Conservation (phyloP, 2,113 vertebrate species). For the Dendrocopos noguchii region DNA sequence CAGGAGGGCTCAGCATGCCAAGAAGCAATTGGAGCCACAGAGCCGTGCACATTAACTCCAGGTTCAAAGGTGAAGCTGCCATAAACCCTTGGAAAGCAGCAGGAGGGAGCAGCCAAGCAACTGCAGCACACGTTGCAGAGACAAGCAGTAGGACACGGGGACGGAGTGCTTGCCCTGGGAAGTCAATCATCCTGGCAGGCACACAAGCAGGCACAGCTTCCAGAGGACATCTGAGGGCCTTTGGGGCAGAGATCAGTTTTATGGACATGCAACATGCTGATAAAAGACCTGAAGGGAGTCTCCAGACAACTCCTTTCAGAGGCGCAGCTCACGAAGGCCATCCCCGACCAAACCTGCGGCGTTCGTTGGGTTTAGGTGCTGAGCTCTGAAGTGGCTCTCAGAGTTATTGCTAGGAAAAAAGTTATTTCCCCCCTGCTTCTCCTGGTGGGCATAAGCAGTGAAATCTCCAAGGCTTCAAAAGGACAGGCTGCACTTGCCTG, state of each 20-base stretch:
- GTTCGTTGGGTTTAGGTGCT: not conserved
- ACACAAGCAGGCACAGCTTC: not conserved
- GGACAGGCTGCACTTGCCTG: not conserved
- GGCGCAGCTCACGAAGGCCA: not conserved
- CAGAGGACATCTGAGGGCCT: not conserved
- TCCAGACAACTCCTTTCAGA: not conserved
- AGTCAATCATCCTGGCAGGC: not conserved
- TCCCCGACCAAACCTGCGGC: not conserved
- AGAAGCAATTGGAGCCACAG: not conserved
- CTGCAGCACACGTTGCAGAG: rapidly evolving
- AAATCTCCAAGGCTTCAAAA: not conserved
- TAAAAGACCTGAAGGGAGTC: not conserved
- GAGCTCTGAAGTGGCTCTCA: not conserved
- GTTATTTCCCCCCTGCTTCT: not conserved
- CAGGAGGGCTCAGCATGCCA: not conserved
- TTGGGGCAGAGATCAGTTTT: not conserved
- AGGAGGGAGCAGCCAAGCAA: not conserved
- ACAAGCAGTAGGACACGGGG: rapidly evolving
- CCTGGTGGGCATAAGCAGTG: not conserved
- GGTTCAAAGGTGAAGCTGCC: not conserved
- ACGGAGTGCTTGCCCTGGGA: not conserved
- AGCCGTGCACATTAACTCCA: not conserved
- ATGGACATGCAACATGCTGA: not conserved
- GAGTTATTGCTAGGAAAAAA: not conserved
- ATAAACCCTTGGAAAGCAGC: not conserved